Conservation (phyloP, 2,113 vertebrate species). For the Eira barbara region DNA sequence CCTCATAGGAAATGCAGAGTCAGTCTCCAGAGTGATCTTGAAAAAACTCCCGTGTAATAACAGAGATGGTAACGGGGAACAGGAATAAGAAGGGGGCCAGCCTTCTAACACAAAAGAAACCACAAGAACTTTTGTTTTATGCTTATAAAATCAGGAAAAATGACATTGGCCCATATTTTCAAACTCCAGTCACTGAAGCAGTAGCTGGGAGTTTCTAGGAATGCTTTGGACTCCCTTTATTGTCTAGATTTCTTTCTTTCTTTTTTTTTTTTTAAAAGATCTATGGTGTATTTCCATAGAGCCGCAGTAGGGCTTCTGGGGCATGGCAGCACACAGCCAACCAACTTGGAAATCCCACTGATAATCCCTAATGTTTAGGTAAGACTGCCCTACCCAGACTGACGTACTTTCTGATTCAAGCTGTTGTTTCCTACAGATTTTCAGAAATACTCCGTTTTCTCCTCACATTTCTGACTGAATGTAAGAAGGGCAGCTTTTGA, state of each 20-base stretch:
- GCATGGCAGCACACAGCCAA: not conserved
- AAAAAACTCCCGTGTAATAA: not conserved
- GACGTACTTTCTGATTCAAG: not conserved
- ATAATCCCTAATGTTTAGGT: not conserved
- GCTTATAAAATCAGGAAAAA: not conserved
- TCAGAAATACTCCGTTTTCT: not conserved
- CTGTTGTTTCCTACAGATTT: not conserved
- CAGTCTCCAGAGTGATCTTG: slow-evolving; percentile 1
- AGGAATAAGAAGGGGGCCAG: not conserved
- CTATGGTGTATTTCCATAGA: not conserved
- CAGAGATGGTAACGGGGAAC: not conserved
- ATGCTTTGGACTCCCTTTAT: not conserved
- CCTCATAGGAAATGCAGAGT: slow-evolving; percentile 25
- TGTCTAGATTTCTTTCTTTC: not conserved
- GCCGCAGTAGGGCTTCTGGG: not conserved
- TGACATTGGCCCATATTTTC: not conserved
- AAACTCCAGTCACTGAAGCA: not conserved
- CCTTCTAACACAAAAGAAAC: not conserved
- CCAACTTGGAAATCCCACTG: not conserved
- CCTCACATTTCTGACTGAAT: not conserved
- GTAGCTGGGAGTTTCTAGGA: not conserved
- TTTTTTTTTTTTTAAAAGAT: not conserved
- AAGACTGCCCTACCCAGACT: not conserved
- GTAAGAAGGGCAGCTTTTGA: not conserved
- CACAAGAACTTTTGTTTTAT: not conserved